phyloP scores from a whole-genome alignment of 2,113 vertebrate genomes.

The Tapirus terrestris region DNA sequence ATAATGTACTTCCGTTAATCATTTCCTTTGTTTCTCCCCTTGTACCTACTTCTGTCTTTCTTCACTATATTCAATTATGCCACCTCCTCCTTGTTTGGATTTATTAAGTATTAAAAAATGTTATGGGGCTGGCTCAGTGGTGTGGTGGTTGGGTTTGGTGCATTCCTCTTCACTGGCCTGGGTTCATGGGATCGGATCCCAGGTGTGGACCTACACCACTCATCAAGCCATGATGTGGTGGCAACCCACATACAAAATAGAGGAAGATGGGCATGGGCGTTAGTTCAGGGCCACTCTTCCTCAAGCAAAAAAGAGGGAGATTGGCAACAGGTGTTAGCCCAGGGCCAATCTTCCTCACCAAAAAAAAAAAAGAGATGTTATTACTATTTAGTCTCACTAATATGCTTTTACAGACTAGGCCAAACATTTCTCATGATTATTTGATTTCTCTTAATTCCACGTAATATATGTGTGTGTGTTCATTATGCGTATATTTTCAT shows the following conservation, averaged over 20 bases:
- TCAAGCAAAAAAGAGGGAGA: too few relatives aligned
- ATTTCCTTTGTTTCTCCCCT: not conserved
- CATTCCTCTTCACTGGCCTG: too few relatives aligned
- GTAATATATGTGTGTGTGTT: not conserved
- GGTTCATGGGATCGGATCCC: too few relatives aligned
- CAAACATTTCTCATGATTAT: not conserved
- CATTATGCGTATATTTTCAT: not conserved
- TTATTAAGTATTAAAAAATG: not conserved
- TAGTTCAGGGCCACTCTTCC: too few relatives aligned
- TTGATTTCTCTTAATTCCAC: conserved; percentile 15
- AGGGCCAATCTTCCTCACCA: too few relatives aligned
- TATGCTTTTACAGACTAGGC: not conserved
- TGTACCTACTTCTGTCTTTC: not conserved
- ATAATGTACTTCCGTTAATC: not conserved
- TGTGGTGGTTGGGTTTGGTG: too few relatives aligned
- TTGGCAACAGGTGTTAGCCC: too few relatives aligned
- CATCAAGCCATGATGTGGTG: too few relatives aligned
- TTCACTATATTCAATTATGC: not conserved
- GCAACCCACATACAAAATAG: too few relatives aligned
- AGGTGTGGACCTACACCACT: too few relatives aligned
- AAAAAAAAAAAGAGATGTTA: not conserved
- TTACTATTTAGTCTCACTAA: not conserved
- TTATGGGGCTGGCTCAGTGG: too few relatives aligned
- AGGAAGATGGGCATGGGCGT: too few relatives aligned
- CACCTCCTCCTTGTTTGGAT: not conserved